Percentiles rank a stretch among this genome's conserved stretches.
These are phyloP conservation scores for Neodon shergylaensis DNA, from an alignment of 2,113 vertebrate species.

Conservation along the genomic window DNA sequence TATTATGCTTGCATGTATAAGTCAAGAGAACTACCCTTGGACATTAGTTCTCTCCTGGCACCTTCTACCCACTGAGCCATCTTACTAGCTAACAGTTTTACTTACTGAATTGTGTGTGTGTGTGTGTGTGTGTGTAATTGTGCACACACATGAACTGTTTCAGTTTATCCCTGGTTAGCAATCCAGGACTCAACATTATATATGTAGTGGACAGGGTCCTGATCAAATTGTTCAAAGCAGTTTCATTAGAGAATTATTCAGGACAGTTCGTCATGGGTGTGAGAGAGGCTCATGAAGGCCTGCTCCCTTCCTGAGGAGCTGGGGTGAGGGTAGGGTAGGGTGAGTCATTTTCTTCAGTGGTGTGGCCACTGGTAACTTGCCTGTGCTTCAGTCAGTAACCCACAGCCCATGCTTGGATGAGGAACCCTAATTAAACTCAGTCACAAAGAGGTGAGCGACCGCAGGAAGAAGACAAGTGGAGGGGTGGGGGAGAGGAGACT, in stretches of 20 bases:
- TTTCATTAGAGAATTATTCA: background rate
- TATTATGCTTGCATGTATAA: background rate
- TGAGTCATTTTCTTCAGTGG: background rate
- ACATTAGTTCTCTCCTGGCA: background rate
- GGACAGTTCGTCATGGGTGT: background rate
- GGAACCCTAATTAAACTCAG: background rate
- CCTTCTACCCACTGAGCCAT: background rate
- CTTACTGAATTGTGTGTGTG: background rate
- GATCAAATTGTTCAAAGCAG: conserved; percentile 44
- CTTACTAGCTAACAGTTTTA: background rate
- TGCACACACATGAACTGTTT: background rate
- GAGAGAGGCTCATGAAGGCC: background rate
- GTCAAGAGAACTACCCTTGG: background rate
- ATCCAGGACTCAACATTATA: background rate
- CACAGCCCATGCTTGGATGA: background rate
- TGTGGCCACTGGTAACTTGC: background rate
- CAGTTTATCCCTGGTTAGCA: background rate
- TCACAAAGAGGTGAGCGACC: background rate
- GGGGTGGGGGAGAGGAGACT: background rate
- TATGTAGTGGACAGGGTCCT: background rate
- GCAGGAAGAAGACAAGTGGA: background rate
- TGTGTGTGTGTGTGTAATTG: background rate
- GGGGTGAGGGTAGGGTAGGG: background rate
- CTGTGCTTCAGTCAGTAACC: background rate
- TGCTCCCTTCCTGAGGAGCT: background rate